Base-by-base conservation (phyloP, 2,888 invertebrate species). In the Agrochola macilenta region DNA sequence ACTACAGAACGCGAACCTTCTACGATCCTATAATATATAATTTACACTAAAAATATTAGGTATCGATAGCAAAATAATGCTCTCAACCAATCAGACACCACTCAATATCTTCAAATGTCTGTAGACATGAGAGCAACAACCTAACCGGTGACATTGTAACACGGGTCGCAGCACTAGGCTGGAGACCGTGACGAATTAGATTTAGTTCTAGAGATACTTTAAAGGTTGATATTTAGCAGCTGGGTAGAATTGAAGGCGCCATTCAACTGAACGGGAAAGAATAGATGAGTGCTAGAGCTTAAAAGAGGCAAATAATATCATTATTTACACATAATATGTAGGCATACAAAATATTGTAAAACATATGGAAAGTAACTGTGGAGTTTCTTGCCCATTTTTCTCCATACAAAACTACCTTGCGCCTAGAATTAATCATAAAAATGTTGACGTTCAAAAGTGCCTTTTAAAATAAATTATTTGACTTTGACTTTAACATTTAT, bases 131-230 rank as follows among this genome's bases (percentile, higher is more conserved):
- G 77, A 69, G 73, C 77, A 81, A 64, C 12, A 76, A 71, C 82
- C 83, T n/a, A 8, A 20, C 14, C n/a, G 5, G 49, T 81, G 73
- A 85, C 85, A 85, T 77, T 85, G 85, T 17, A 26, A 0, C 35
- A n/a, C 39, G 70, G 82, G 82, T 85, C 82, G 23, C 14, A 57
- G 66, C 52, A 17, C 35, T 30, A 68, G 49, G 9, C 65, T 46
- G 14, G 14, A 39, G 35, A 68, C 39, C 20, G 58, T 54, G 49
- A 70, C 49, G 9, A 81, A 85, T 64, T 63, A 30, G 66, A 82
- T 68, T 81, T 54, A 35, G 85, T 54, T 69, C 26, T 61, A 65
- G 26, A 43, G 1, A 23, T n/a, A 9, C 52, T 78, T 39, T 5
- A n/a, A 80, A 58, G 63, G 20, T 1, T 80, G n/a, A n/a, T 57